phyloP scores from a whole-genome alignment of 2,888 invertebrate genomes.

The Stramonita haemastoma region DNA sequence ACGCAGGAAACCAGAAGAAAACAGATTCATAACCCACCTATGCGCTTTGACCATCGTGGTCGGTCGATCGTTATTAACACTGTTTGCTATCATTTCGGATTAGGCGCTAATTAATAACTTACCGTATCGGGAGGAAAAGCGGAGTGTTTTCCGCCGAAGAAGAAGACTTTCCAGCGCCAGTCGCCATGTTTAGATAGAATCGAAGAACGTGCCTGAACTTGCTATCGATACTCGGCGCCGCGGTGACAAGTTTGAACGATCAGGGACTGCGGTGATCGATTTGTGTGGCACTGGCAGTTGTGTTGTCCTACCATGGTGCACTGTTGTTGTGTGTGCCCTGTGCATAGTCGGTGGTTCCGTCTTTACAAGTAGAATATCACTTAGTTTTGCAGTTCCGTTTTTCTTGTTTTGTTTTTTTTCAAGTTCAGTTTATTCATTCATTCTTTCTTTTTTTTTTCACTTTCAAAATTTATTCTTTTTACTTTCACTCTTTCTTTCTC shows the following conservation, averaged over 20 bases:
- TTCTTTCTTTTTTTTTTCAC: no score
- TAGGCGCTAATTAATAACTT: not conserved
- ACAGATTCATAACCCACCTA: not conserved
- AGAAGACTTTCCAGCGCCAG: not conserved
- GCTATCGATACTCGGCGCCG: not conserved
- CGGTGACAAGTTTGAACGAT: not conserved
- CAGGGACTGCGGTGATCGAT: no score
- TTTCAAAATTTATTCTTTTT: not conserved
- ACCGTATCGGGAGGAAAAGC: not conserved
- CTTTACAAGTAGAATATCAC: no score
- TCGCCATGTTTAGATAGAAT: not conserved
- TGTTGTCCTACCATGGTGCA: not conserved
- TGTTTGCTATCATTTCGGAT: not conserved
- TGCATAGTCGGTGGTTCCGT: no score
- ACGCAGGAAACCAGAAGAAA: not conserved
- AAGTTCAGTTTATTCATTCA: no score
- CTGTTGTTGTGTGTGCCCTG: no score
- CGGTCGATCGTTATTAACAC: not conserved
- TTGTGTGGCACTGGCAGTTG: not conserved
- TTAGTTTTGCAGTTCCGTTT: no score
- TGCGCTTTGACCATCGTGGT: not conserved
- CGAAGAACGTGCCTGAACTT: not conserved
- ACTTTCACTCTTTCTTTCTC: no score
- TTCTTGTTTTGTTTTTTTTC: no score
- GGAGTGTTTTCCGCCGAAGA: not conserved